Evolutionary conservation across 2,888 invertebrate genomes (phyloP), one percentile per base, ranked within the genome.

Genomic region (Brachypalpus laphriformis): DNA sequence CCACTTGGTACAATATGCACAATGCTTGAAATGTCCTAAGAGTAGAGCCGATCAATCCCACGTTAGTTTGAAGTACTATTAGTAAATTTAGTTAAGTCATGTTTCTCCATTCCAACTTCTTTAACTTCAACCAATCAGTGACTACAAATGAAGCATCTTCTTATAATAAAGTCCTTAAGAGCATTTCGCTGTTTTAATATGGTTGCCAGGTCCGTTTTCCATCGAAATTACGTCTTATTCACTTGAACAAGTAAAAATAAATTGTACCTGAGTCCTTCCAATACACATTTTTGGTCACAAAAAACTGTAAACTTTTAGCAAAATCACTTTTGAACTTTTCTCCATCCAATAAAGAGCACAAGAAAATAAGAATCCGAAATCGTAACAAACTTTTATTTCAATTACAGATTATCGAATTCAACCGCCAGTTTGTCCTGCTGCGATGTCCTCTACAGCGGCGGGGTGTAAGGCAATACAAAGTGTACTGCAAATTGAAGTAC

Each of bases 371-470:
- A 11, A 9, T 11, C 28, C 8, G 56, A 70, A 74, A 74, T 61
- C 22, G 59, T 61, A 51, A 74, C 59, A 77, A 82, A 82, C 59
- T 76, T 82, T 82, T 76, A 76, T 82, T 82, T 76, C 76, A 76
- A 82, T 82, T 76, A 76, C 82, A 76, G 70, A 76, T 76, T 82
- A 82, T 82, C 82, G 71, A 76, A 76, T 65, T 59, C 65, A 82
- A 59, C 76, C 63, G 65, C 65, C 61, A 51, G 54, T 45, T 68
- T 57, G 59, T 59, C 76, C 59, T 76, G 40, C 14, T 49, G 57
- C 16, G 31, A 25, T 49, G 14, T 9, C 34, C 25, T n/a, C 18
- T 45, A 18, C 22, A 8, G 9, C n/a, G 18, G n/a, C 40, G n/a
- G 34, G 28, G 59, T 51, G 54, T 25, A 54, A 74, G 56, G 20